These are phyloP conservation scores for Mactromeris polynyma DNA, from an alignment of 2,888 invertebrate species.

Conservation along the genomic window DNA sequence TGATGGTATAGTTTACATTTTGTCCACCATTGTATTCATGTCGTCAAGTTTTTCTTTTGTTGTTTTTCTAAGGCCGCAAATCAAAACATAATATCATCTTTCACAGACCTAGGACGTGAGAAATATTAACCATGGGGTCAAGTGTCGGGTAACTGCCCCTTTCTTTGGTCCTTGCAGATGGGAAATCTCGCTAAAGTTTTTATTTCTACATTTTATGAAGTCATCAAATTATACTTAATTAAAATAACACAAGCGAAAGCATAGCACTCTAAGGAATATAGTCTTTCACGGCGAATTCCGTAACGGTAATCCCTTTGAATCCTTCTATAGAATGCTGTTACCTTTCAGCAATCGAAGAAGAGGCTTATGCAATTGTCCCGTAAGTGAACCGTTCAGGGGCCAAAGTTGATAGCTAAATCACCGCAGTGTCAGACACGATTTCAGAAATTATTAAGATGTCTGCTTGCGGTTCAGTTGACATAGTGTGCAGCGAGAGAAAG, in stretches of 20 bases:
- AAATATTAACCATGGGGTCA: conserved; percentile 35
- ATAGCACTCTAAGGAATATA: conserved; percentile 38
- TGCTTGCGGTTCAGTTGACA: conserved; percentile 62
- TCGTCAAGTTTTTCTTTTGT: conserved; percentile 14
- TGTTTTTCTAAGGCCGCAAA: conserved; percentile 9
- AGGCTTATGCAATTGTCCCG: conserved; percentile 67
- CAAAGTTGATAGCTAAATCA: conserved; percentile 57
- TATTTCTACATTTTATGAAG: conserved; percentile 62
- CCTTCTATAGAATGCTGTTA: conserved; percentile 19
- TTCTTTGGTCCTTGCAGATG: conserved; percentile 21
- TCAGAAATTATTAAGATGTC: conserved; percentile 66
- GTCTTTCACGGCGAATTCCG: conserved; percentile 59
- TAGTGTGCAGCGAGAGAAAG: conserved; percentile 40
- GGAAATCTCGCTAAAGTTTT: conserved; percentile 42
- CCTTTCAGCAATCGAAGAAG: conserved; percentile 32
- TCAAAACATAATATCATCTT: conserved; percentile 18
- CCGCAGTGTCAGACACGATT: conserved; percentile 46
- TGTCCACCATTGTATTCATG: neutral
- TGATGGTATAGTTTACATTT: conserved; percentile 8
- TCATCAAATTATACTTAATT: conserved; percentile 70
- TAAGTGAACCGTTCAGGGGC: conserved; percentile 68
- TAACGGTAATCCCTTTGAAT: conserved; percentile 62
- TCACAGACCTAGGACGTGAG: conserved; percentile 33
- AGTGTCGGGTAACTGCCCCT: conserved; percentile 30
- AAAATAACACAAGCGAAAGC: conserved; percentile 59